Base-by-base conservation (phyloP, 2,888 invertebrate genomes). In the Drosophila emarginata region DNA sequence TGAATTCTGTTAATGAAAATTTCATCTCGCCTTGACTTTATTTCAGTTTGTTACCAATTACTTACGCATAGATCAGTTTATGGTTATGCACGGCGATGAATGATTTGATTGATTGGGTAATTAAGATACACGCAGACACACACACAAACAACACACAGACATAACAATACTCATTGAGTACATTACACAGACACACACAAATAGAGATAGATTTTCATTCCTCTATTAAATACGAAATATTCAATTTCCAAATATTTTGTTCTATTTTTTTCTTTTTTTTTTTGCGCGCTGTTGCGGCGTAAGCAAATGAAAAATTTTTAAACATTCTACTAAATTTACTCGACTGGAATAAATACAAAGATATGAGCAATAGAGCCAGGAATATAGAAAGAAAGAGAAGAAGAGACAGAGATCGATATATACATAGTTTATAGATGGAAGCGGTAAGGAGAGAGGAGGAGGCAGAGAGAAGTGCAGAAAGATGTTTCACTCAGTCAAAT, bases 241-340 rank as follows among this genome's bases (percentile, higher is more conserved):
- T 50, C 69, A 79, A 82, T 81, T 85, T 88, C 86, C 78, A 88
- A 86, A 85, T 82, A 86, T 81, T 45, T 82, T 81, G 87, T 77
- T 61, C 81, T 72, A 82, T 59, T 87, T 82, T 71, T 71, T 74
- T 63, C 64, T 26, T 26, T 6, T 26, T 26, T 26, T 26, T 6
- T 26, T 26, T 26, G 4, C 6, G 39, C 58, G 50, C n/a, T n/a
- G 69, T 62, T 73, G 71, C 77, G 66, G 67, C 67, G 64, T 63
- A 62, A 72, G 64, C 66, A 71, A 67, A 81, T 81, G 77, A 83
- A 79, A 82, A 82, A 74, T 82, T 75, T 70, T 88, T 82, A 82
- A 82, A 72, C 78, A 80, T 88, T 45, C 11, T 45, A 21, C 4
- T 12, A 45, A 21, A 45, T 39, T 39, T 14, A n/a, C 5, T 39